Conservation (phyloP, 2,888 invertebrate species). For the Podotricha telesiphe region DNA sequence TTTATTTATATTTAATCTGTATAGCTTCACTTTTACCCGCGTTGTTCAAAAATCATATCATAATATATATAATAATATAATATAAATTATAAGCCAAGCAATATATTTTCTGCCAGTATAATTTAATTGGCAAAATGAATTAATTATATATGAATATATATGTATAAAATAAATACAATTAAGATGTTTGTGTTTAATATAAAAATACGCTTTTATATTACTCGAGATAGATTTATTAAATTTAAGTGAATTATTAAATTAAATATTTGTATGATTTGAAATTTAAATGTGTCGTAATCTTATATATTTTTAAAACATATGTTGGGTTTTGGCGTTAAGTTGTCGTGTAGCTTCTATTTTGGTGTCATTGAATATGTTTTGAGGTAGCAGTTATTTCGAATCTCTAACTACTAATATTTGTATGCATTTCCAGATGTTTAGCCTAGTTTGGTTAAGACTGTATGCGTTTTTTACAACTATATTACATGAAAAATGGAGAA, state of each 20-base stretch:
- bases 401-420: conserved; percentile 4
- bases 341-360: not conserved
- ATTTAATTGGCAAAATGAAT: not conserved
- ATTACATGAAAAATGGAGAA: not conserved
- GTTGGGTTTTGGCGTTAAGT: not conserved
- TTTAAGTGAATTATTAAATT: conserved; percentile 5
- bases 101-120: conserved; percentile 2
- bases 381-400: not conserved
- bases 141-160: not conserved
- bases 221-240: conserved; percentile 5
- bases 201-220: conserved; percentile 12
- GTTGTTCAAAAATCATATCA: conserved; percentile 23
- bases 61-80: conserved; percentile 10
- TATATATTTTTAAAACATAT: not conserved
- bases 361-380: not conserved
- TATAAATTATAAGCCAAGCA: conserved; percentile 3
- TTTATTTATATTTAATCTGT: conserved; percentile 11
- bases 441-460: not conserved
- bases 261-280: not conserved
- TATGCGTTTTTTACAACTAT: not conserved
- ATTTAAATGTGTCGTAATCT: not conserved
- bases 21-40: not conserved
- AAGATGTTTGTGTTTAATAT: conserved; percentile 1
- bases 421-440: conserved; percentile 9
- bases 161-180: too few species aligned